Evolutionary conservation across 2,888 invertebrate genomes (phyloP), one percentile per base, ranked within the genome.

Genomic region (Chalcis sispes): DNA sequence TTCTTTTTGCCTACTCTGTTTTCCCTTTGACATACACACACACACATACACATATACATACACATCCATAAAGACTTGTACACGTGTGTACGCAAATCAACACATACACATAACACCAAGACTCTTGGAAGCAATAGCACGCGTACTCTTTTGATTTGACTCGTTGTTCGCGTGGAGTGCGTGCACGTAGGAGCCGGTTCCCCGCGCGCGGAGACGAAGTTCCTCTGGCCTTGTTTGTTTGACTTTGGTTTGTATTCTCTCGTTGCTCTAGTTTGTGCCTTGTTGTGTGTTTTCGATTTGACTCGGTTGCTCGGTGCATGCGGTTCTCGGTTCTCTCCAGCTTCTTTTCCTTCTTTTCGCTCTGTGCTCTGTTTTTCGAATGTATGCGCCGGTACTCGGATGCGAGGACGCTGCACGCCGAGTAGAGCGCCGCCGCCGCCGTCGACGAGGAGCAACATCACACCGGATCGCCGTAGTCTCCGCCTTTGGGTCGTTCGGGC

Each of bases 321-420:
- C 69, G 46, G 62, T 61, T 32, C 56, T 50, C 46, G 58, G 61
- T 18, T 54, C 48, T 62, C 27, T 27, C 46, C 27, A 5, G 40
- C 36, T 32, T 27, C 40, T 25, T n/a, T n/a, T 1, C 10, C 25
- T 15, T 40, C 8, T n/a, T n/a, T 13, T 25, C 23, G 13, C 25
- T 27, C 46, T 46, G 64, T 32, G 5, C 46, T 54, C 32, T 65
- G 54, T 67, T 50, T 36, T 58, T 65, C 81, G 82, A 79, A 82
- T 82, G 81, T 80, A 78, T 77, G 80, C 73, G 65, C 58, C 81
- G 74, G 75, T 78, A 74, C 72, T 79, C 82, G 81, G 81, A 82
- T 81, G 82, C 82, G 82, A 81, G 74, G 77, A 79, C 76, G 78
- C 62, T 23, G 42, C 74, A 20, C 72, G 65, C 40, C 70, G 29